Evolutionary conservation across 1,140 invertebrate genomes (phyloP), one percentile per base, ranked within the genome.

Genomic region (Probaryconus sp.): DNA sequence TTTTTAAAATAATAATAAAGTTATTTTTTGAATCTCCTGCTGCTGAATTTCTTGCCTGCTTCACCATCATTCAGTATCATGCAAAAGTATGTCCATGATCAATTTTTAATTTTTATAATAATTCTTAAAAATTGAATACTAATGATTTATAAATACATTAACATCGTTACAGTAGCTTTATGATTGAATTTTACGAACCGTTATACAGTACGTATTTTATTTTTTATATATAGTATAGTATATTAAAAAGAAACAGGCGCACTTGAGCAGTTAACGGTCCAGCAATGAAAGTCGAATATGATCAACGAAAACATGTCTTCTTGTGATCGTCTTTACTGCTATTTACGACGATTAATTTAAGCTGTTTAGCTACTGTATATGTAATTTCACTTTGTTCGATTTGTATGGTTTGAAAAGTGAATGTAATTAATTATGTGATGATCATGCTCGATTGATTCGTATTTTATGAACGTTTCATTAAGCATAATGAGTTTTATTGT

Each of bases 281-380:
- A 42, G 9, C 35, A 31, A 47, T 24, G 45, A 50, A 37, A 50
- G 45, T 50, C 33, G 13, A 16, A 51, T 26, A 2, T 10, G 17
- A 35, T 45, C 26, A n/a, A n/a, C n/a, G n/a, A 33, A 45, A 53
- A 48, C 51, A 64, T 45, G 43, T 64, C 16, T 45, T 35, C 28
- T 10, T 30, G 43, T 14, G 7, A 56, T 45, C 51, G 37, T 43
- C 10, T n/a, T 37, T 31, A 42, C 43, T 42, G 48, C 56, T 58
- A 48, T 18, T 26, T 10, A 31, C 43, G 35, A 70, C 48, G 30
- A 68, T 50, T 42, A 43, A 58, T 68, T 21, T 50, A 68, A 53
- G 42, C 58, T 43, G 45, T 58, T 56, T 35, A 56, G 53, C 64
- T 68, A 68, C 53, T 30, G 64, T 68, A 28, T 31, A 56, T 42